These are phyloP conservation scores for Melanargia galathea DNA, from an alignment of 2,888 invertebrate genomes.

Conservation along the genomic window DNA sequence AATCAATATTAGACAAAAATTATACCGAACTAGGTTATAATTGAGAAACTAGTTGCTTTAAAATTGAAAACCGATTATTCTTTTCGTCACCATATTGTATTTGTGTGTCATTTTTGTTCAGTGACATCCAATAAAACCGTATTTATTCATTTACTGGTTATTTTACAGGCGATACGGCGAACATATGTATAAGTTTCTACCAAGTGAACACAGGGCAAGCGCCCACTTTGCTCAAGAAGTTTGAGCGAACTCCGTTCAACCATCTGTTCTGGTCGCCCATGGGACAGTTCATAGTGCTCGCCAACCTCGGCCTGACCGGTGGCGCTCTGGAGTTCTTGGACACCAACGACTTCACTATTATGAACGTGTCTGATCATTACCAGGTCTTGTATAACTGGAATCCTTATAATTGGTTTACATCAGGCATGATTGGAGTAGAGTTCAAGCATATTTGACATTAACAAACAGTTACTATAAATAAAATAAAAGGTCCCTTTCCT, in stretches of 20 bases:
- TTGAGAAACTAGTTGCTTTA: too few relatives aligned
- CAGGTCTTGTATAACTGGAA: conserved; percentile 70
- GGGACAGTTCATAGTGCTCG: conserved; percentile 97
- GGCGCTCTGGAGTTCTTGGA: conserved; percentile 98
- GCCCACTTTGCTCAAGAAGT: conserved; percentile 92
- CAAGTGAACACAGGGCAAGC: conserved; percentile 93
- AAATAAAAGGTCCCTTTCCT: too few relatives aligned
- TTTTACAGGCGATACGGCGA: conserved; percentile 83
- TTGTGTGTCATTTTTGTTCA: too few relatives aligned
- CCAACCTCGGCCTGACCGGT: conserved; percentile 91
- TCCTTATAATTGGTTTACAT: too few relatives aligned
- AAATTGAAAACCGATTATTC: too few relatives aligned
- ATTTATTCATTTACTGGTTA: background rate
- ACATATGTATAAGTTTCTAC: conserved; percentile 95
- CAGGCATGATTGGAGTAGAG: too few relatives aligned
- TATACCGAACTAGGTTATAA: too few relatives aligned
- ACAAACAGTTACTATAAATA: too few relatives aligned
- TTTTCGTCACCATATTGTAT: too few relatives aligned
- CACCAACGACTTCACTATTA: conserved; percentile 96
- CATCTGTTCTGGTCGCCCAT: conserved; percentile 97
- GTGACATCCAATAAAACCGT: too few relatives aligned
- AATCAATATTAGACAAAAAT: too few relatives aligned
- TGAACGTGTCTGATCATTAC: conserved; percentile 97
- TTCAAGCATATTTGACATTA: too few relatives aligned
- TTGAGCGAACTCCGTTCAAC: conserved; percentile 94